phyloP scores from a whole-genome alignment of 2,797 vertebrate species.

The Pterois miles region DNA sequence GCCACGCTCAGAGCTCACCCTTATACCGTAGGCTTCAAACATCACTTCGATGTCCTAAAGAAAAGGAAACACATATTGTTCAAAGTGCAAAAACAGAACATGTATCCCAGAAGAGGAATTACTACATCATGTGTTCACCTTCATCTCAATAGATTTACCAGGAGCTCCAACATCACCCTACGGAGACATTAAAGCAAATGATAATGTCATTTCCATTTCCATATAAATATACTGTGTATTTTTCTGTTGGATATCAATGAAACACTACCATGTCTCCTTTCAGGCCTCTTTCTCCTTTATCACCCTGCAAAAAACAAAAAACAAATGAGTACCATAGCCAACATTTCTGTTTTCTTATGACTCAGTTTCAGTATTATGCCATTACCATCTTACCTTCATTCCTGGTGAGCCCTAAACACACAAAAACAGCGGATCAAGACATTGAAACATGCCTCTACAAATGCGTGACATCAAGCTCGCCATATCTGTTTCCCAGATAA shows the following conservation, averaged over 20 bases:
- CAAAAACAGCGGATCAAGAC: slow-evolving; percentile 54
- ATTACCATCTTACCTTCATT: slow-evolving; percentile 75
- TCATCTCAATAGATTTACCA: slow-evolving; percentile 84
- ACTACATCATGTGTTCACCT: slow-evolving; percentile 77
- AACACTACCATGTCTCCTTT: slow-evolving; percentile 81
- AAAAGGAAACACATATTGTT: slow-evolving; percentile 22
- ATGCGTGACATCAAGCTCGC: slow-evolving; percentile 47
- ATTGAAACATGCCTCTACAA: slow-evolving; percentile 57
- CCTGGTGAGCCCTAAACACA: slow-evolving; percentile 81
- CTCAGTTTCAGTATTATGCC: not conserved
- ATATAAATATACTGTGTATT: not conserved
- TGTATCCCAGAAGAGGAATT: not conserved
- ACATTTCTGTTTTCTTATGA: not conserved
- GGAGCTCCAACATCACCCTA: slow-evolving; percentile 83
- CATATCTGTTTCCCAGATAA: not conserved
- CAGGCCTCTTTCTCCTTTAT: slow-evolving; percentile 78
- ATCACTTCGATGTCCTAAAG: slow-evolving; percentile 88
- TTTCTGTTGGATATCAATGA: slow-evolving; percentile 7
- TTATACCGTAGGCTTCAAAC: slow-evolving; percentile 90
- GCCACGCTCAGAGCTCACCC: slow-evolving; percentile 75
- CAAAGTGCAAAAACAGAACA: slow-evolving; percentile 17
- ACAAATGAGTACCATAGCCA: slow-evolving; percentile 7
- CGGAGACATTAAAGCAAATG: slow-evolving; percentile 36
- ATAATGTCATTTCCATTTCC: slow-evolving; percentile 27
- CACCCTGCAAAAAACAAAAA: slow-evolving; percentile 76